A percentile compares a stretch with the other conserved stretches of the same genome.
These are phyloP conservation scores for Procambarus clarkii DNA, from an alignment of 1,140 invertebrate species.

Conservation along the genomic window DNA sequence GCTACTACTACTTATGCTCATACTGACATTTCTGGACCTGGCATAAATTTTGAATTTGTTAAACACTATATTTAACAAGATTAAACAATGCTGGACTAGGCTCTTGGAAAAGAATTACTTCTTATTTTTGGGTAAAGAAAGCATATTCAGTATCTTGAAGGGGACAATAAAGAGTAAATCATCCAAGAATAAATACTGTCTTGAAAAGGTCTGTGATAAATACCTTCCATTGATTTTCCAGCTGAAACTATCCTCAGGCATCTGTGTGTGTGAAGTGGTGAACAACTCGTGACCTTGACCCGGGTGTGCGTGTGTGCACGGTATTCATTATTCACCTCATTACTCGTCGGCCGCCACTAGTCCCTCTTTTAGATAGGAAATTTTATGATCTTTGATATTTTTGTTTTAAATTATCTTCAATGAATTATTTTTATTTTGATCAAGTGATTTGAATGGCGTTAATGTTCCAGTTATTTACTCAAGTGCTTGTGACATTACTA, in stretches of 20 bases:
- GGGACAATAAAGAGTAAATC: slow-evolving; percentile 25
- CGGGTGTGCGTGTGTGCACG: neutral
- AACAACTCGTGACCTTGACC: slow-evolving; percentile 14
- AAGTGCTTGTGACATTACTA: too few species aligned
- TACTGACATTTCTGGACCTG: neutral
- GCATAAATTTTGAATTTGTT: neutral
- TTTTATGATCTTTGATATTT: neutral
- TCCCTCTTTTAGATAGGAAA: too few species aligned
- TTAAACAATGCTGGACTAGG: slow-evolving; percentile 8
- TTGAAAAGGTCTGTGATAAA: slow-evolving; percentile 51
- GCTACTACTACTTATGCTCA: neutral
- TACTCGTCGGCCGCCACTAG: too few species aligned
- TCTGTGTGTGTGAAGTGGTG: slow-evolving; percentile 25
- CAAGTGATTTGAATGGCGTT: too few species aligned
- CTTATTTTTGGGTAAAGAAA: slow-evolving; percentile 9
- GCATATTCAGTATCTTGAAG: slow-evolving; percentile 6
- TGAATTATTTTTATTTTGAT: neutral
- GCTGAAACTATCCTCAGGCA: slow-evolving; percentile 46
- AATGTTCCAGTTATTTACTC: too few species aligned
- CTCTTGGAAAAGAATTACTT: neutral
- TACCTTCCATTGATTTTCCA: slow-evolving; percentile 52
- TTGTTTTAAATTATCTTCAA: neutral
- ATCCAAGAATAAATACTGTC: slow-evolving; percentile 14
- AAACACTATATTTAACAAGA: neutral
- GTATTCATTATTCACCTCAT: neutral